Base-by-base conservation (phyloP, 2,113 vertebrate genomes). In the Stomatorhinus ivindoensis region DNA sequence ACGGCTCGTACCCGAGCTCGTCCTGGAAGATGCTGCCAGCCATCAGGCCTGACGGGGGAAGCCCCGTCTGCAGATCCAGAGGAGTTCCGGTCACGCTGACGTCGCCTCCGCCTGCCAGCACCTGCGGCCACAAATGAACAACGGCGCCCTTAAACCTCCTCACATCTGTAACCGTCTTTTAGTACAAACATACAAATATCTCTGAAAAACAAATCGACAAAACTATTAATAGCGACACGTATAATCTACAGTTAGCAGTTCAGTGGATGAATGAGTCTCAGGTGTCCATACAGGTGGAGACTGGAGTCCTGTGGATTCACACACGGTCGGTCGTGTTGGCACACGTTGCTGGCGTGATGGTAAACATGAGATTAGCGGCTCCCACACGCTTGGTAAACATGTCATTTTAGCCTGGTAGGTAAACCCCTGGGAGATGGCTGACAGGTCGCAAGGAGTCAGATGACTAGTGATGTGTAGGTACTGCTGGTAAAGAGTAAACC, bases 71-170 rank as follows among this genome's bases (percentile, higher is more conserved):
- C 6, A 95, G 96, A 89, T 97, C 97, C 90, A 96, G 95, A 50
- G 96, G 94, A 3, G 97, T 96, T 9, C 97, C 95, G 0, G 98
- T 98, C 88, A 99, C 97, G 13, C 97, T 97, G 87, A 96, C 95
- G 89, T 99, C 98, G 44, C 97, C 97, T 58, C 97, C 97, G 58
- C 97, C 97, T 21, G 97, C 95, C 83, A 99, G 98, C 98, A 99
- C 89, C 55, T 85, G 31, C 55, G 21, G 42, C 9, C 39, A 46
- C 82, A 84, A 11, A 44, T n/a, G 5, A n/a, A 9, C 31, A 39
- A 39, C 0, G 35, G 35, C 4, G 27, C 13, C 13, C 13, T 42
- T 19, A 42, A 42, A 8, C 73, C 6, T 39, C 73, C 31, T 76
- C 73, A 42, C 15, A 42, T 19, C 69, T 76, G 69, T 76, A 76